Percentiles rank a stretch among this genome's conserved stretches.
Conservation (phyloP, 1,140 invertebrate genomes). For the Polypedilum vanderplanki region DNA sequence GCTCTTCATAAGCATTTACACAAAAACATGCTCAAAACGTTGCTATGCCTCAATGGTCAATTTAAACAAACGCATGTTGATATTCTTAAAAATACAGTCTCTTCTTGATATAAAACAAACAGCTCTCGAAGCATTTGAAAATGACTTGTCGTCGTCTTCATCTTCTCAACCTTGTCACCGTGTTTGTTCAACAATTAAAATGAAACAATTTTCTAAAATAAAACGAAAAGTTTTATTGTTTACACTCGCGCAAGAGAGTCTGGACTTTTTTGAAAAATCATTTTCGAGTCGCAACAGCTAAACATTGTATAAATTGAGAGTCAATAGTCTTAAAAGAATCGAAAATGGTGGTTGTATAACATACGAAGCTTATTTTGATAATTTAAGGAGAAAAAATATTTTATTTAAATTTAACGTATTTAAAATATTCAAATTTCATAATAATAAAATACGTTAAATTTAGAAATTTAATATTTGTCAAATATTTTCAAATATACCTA, state of each 20-base stretch:
- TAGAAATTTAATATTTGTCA: too few species aligned
- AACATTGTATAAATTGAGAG: not conserved
- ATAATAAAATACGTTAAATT: too few species aligned
- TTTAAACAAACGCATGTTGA: not conserved
- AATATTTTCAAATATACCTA: too few species aligned
- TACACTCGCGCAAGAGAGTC: not conserved
- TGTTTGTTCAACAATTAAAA: conserved; percentile 25
- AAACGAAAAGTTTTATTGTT: not conserved
- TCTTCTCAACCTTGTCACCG: conserved; percentile 9
- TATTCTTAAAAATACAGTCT: not conserved
- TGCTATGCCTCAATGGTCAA: not conserved
- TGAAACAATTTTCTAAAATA: conserved; percentile 21
- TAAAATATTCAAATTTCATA: too few species aligned
- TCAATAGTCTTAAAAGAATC: not conserved
- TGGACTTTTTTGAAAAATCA: not conserved
- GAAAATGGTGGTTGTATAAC: not conserved
- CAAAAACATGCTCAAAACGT: not conserved
- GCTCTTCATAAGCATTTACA: not conserved
- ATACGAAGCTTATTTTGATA: not conserved
- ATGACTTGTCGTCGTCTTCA: conserved; percentile 1
- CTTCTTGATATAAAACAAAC: not conserved
- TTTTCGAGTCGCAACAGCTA: not conserved
- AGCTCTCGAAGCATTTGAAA: not conserved
- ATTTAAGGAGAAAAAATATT: not conserved
- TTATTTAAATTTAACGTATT: not conserved